Evolutionary conservation across 2,888 invertebrate genomes (phyloP).

Genomic region (Chloroclysta siterata): DNA sequence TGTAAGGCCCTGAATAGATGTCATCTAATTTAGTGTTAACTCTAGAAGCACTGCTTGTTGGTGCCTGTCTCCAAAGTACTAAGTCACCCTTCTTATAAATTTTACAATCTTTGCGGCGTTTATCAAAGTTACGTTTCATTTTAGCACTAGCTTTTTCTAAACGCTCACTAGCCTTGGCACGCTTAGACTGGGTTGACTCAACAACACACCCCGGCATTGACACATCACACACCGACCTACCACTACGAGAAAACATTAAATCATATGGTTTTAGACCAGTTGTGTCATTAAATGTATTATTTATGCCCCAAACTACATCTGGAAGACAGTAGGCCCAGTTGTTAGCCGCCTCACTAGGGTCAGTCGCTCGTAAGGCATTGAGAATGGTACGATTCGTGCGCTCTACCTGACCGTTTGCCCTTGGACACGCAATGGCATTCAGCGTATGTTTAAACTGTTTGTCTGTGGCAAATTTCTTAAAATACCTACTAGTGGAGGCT

Average conservation of each 20-base stretch:
- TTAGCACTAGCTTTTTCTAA: constrained; percentile 7
- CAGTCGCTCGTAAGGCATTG: constrained; percentile 28
- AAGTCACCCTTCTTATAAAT: constrained; percentile 13
- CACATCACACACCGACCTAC: constrained; percentile 4
- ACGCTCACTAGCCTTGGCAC: constrained; percentile 5
- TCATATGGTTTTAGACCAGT: constrained; percentile 39
- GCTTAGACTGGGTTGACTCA: constrained; percentile 2
- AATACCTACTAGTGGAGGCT: constrained; percentile 26
- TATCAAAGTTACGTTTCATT: constrained; percentile 9
- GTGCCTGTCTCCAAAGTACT: constrained; percentile 13
- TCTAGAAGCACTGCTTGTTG: constrained; percentile 4
- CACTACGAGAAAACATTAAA: constrained; percentile 38
- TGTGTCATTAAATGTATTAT: constrained; percentile 30
- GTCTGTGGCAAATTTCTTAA: constrained; percentile 38
- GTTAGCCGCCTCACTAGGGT: constrained; percentile 39
- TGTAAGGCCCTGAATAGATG: constrained; percentile 45
- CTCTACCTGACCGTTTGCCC: constrained; percentile 47
- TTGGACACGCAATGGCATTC: constrained; percentile 40
- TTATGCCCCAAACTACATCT: constrained; percentile 44
- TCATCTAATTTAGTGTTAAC: constrained; percentile 33
- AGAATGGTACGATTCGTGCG: constrained; percentile 38
- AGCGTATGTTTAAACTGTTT: constrained; percentile 43
- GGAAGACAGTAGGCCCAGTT: constrained; percentile 42
- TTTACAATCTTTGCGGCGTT: constrained; percentile 3
- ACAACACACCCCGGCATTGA: background rate